Percentiles rank a stretch among this genome's conserved stretches.
Conservation (phyloP, 2,113 vertebrate genomes). For the Tamias sibiricus region DNA sequence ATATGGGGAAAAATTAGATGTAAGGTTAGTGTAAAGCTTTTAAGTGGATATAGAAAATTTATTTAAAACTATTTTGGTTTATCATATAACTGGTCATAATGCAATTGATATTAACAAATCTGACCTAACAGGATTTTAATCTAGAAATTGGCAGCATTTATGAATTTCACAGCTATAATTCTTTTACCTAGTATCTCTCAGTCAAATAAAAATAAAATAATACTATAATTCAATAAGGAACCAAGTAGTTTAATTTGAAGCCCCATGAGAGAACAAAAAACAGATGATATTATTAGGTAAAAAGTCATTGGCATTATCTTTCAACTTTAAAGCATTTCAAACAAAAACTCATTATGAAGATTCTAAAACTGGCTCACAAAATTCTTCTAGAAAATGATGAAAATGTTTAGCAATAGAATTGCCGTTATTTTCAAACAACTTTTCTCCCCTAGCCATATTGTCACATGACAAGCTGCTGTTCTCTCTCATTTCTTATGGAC, state of each 20-base stretch:
- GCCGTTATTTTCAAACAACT: neutral
- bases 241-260: constrained; percentile 64
- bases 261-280: neutral
- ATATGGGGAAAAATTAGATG: neutral
- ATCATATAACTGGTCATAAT: constrained; percentile 75
- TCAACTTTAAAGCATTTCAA: neutral
- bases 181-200: constrained; percentile 82
- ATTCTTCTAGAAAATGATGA: constrained; percentile 14
- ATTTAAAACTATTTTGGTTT: constrained; percentile 79
- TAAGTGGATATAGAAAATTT: constrained; percentile 45
- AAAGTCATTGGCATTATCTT: constrained; percentile 8
- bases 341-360: neutral
- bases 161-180: constrained; percentile 79
- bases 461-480: neutral
- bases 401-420: constrained; percentile 31
- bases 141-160: constrained; percentile 82
- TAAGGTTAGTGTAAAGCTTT: neutral
- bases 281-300: neutral
- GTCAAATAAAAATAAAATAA: constrained; percentile 83
- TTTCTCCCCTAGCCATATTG: neutral
- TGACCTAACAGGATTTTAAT: constrained; percentile 78
- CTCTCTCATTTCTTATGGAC: neutral
- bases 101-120: constrained; percentile 81
- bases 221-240: constrained; percentile 78
- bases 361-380: constrained; percentile 48